These are phyloP conservation scores for Melanerpes formicivorus DNA, from an alignment of 2,113 vertebrate species.

Conservation along the genomic window DNA sequence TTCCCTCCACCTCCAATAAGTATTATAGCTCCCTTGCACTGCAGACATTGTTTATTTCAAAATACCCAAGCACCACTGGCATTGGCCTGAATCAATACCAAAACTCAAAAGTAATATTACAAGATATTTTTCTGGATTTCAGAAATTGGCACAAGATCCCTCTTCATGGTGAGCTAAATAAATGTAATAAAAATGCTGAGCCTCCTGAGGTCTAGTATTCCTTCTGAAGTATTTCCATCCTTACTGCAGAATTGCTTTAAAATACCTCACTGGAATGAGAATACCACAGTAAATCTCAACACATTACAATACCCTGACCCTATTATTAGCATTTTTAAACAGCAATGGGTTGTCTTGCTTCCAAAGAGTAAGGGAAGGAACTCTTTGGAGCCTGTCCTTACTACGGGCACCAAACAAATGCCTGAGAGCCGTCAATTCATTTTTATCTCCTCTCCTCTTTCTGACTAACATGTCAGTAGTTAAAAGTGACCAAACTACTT, in stretches of 20 bases:
- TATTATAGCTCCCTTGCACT: rapidly evolving
- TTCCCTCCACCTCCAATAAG: rapidly evolving
- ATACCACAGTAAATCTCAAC: slow-evolving; percentile 57
- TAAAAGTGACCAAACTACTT: not conserved
- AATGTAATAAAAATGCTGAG: slow-evolving; percentile 69
- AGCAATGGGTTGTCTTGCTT: not conserved
- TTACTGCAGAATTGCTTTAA: slow-evolving; percentile 65
- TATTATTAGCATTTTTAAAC: not conserved
- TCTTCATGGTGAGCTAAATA: slow-evolving; percentile 56
- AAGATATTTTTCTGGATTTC: slow-evolving; percentile 53
- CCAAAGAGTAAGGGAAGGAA: not conserved
- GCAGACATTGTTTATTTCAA: not conserved
- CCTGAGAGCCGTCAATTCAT: not conserved
- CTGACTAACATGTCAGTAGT: not conserved
- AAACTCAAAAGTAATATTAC: slow-evolving; percentile 55
- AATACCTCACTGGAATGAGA: slow-evolving; percentile 53
- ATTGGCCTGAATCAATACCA: slow-evolving; percentile 21
- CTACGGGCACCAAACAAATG: not conserved
- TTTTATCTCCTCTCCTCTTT: not conserved
- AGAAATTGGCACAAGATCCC: slow-evolving; percentile 39
- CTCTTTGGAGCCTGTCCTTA: not conserved
- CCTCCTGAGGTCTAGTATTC: slow-evolving; percentile 53
- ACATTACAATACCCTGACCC: not conserved
- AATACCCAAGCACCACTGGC: slow-evolving; percentile 21
- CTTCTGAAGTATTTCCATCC: slow-evolving; percentile 51